Base-by-base conservation (phyloP, 1,140 invertebrate species). In the Achatina immaculata region DNA sequence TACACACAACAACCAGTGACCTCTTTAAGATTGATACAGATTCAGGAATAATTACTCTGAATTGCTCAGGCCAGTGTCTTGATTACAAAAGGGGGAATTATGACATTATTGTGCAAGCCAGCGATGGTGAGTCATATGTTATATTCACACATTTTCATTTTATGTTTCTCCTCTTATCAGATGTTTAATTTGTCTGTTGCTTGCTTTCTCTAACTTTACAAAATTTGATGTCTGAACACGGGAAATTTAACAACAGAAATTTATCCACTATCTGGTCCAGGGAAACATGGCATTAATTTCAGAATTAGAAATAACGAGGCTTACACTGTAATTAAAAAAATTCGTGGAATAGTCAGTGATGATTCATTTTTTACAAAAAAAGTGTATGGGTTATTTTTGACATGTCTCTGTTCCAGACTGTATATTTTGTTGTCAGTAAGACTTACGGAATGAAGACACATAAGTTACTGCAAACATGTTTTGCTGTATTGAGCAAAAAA, bases 81-180 rank as follows among this genome's bases (percentile, higher is more conserved):
- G 81, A 82, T 66, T 68, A 79, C 9, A 74, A 4, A 16, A 51
- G 48, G 19, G 21, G 31, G n/a, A 21, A 43, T 2, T 83, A 84
- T 76, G 76, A 66, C 28, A 6, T 86, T 1, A 55, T 84, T 1
- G 48, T 86, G 7, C 21, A 80, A 40, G 85, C 80, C 9, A 31
- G 4, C 34, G 85, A 86, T 77, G 82, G 85, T 86, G 78, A 76
- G 79, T 72, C 16, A n/a, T 7, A 62, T n/a, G 36, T 55, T 40
- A 7, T 34, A 48, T 42, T 21, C 21, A 43, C 19, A 65, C 43
- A 62, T 28, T 62, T 24, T 62, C 21, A 62, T 62, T 6, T 34
- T 62, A 34, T 24, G 7, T 62, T 24, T 6, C 7, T 28, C 48
- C 11, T 24, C 48, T 42, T 34, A 31, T 16, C 28, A 55, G 16